Base-by-base conservation (phyloP, 2,888 invertebrate species). In the Watsonalla cultraria region DNA sequence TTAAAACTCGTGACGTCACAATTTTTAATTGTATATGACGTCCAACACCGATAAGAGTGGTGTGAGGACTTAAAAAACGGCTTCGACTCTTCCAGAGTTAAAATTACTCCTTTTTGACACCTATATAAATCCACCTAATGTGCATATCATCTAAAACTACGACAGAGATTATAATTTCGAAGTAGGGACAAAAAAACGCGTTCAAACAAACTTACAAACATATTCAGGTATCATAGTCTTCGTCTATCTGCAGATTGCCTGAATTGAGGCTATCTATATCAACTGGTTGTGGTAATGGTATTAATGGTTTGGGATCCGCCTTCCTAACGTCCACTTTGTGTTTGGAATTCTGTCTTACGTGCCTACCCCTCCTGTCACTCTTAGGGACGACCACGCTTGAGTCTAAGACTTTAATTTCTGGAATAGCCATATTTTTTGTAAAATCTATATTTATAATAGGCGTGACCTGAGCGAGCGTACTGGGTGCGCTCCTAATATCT, bases 211-310 rank as follows among this genome's bases (percentile, higher is more conserved):
- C 73, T 73, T 72, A 72, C 61, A 64, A 70, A 74, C 62, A 56
- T 62, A 83, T 70, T 91, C 88, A 91, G 80, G 90, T 90, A 85
- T 91, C 91, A 68, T 91, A 91, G 80, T 91, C 91, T 72, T 91
- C 91, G 53, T 91, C 91, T 50, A 91, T 87, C 65, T 91, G 86
- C 64, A 90, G 68, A 59, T 89, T 84, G 7, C 86, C 87, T 50
- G 87, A 82, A 66, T 85, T 86, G 54, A 88, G 73, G 68, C 78
- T 72, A 59, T 89, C 89, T 58, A 88, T 75, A 54, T 84, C 80
- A 1, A 84, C 67, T 0, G 79, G 79, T 47, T 66, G 61, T 2
- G 71, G 46, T n/a, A 66, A 60, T 2, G 71, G 46, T n/a, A 66
- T 57, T 42, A 58, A 52, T 0, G 55, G 50, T 37, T 14, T 49